A percentile compares a stretch with the other conserved stretches of the same genome.
Evolutionary conservation across 2,888 invertebrate genomes (phyloP).

Genomic region (Dorcus hopei): DNA sequence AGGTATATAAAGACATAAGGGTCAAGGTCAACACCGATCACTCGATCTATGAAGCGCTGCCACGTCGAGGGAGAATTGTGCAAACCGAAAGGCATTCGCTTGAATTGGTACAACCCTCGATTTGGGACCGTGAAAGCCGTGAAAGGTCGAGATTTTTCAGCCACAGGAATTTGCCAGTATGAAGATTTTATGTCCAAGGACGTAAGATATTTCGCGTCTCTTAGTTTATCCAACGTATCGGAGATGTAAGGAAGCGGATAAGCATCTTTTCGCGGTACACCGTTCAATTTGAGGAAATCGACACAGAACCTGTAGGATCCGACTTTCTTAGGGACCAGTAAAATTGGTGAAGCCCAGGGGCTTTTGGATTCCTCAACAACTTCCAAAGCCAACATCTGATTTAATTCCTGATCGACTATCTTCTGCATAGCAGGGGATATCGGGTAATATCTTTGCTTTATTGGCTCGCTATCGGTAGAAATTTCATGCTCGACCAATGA

Average conservation of each 20-base stretch:
- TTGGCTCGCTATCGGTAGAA: slow-evolving; percentile 9
- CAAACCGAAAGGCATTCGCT: slow-evolving; percentile 34
- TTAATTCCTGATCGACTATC: slow-evolving; percentile 24
- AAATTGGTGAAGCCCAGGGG: slow-evolving; percentile 22
- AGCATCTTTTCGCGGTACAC: slow-evolving; percentile 32
- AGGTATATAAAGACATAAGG: slow-evolving; percentile 20
- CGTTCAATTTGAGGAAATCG: slow-evolving; percentile 35
- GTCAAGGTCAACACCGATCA: slow-evolving; percentile 30
- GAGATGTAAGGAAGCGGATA: slow-evolving; percentile 35
- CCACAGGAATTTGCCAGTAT: slow-evolving; percentile 31
- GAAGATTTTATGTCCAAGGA: slow-evolving; percentile 34
- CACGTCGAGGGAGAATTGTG: slow-evolving; percentile 30
- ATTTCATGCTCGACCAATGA: slow-evolving; percentile 11
- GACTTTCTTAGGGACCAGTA: slow-evolving; percentile 24
- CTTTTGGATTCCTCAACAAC: slow-evolving; percentile 27
- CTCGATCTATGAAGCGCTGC: slow-evolving; percentile 29
- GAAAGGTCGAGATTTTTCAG: slow-evolving; percentile 7
- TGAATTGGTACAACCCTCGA: slow-evolving; percentile 20
- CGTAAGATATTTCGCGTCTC: slow-evolving; percentile 32
- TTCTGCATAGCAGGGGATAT: slow-evolving; percentile 26
- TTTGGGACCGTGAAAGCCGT: slow-evolving; percentile 25
- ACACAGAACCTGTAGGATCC: slow-evolving; percentile 31
- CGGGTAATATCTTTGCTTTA: slow-evolving; percentile 29
- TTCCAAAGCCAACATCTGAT: slow-evolving; percentile 23
- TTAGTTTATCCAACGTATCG: slow-evolving; percentile 31